These are phyloP conservation scores for Ceratina calcarata DNA, from an alignment of 1,140 invertebrate species.

Conservation along the genomic window DNA sequence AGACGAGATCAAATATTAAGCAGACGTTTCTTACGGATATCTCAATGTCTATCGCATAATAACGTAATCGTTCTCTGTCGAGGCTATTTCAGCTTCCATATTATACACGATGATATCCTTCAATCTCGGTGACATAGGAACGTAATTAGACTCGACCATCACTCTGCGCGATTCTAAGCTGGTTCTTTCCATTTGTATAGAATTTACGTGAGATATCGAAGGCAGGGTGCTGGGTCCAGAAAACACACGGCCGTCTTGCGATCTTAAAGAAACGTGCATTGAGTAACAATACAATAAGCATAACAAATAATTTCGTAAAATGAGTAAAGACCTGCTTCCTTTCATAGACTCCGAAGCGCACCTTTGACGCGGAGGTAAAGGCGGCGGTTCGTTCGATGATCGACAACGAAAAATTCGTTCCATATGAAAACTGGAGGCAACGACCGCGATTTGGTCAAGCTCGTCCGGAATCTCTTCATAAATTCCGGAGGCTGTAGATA, in stretches of 20 bases:
- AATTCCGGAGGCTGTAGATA: conserved; percentile 81
- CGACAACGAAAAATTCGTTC: conserved; percentile 63
- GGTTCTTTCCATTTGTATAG: conserved; percentile 62
- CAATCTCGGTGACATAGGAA: conserved; percentile 75
- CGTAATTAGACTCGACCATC: conserved; percentile 73
- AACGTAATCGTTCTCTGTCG: conserved; percentile 74
- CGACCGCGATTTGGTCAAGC: conserved; percentile 39
- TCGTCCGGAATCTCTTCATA: conserved; percentile 81
- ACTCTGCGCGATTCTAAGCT: conserved; percentile 51
- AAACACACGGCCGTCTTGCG: conserved; percentile 68
- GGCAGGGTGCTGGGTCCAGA: conserved; percentile 69
- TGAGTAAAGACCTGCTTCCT: conserved; percentile 63
- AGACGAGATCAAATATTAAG: background rate
- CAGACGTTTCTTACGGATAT: background rate
- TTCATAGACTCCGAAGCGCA: conserved; percentile 65
- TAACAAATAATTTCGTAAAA: background rate
- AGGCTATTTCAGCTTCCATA: conserved; percentile 58
- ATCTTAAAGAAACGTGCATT: conserved; percentile 49
- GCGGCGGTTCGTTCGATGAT: conserved; percentile 70
- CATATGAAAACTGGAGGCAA: conserved; percentile 67
- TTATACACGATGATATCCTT: conserved; percentile 64
- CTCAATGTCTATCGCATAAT: conserved; percentile 71
- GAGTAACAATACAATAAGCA: background rate
- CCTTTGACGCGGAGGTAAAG: conserved; percentile 75
- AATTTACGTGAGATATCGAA: conserved; percentile 57